Base-by-base conservation (phyloP, 2,797 vertebrate species). In the Leuciscus waleckii region DNA sequence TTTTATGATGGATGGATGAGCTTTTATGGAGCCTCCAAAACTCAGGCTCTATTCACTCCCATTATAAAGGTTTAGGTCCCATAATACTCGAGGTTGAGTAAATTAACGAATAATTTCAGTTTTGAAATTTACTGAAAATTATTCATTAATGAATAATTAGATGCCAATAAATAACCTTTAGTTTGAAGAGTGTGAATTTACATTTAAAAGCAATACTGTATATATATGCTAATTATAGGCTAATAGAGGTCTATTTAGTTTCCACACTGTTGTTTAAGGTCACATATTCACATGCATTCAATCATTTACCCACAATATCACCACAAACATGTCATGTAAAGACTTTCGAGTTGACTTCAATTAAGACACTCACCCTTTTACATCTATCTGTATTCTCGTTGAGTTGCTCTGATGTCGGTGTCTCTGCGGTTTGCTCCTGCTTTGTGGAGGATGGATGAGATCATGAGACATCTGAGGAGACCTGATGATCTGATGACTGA, bases 341-440 rank as follows among this genome's bases (percentile, higher is more conserved):
- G n/a, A 26, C 13, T 13, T 41, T 32, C 2, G 19, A 11, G 29
- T n/a, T 63, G 56, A 65, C 29, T 16, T 54, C 0, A 65, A 1
- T 8, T 35, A 26, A 65, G 4, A 49, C 63, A 73, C 86, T 82
- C 39, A 87, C 83, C 86, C 86, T 7, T 39, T 85, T 32, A 87
- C 9, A 46, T 85, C 83, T 6, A 82, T 54, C 39, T 71, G 54
- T 63, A 23, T 11, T 32, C 9, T 61, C 8, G 81, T 83, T 1
- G 67, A 58, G 69, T 49, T 73, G 35, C 3, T 65, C 8, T 77
- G 79, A 23, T 46, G 5, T 67, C 73, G 63, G 35, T 76, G 39
- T 80, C 23, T 85, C 29, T 79, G 83, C 16, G 65, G 11, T 82
- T 51, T 85, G 56, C 63, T 84, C 32, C 32, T 49, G 41, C 0